Base-by-base conservation (phyloP, 2,888 invertebrate species). In the Cryptocephalus moraei region DNA sequence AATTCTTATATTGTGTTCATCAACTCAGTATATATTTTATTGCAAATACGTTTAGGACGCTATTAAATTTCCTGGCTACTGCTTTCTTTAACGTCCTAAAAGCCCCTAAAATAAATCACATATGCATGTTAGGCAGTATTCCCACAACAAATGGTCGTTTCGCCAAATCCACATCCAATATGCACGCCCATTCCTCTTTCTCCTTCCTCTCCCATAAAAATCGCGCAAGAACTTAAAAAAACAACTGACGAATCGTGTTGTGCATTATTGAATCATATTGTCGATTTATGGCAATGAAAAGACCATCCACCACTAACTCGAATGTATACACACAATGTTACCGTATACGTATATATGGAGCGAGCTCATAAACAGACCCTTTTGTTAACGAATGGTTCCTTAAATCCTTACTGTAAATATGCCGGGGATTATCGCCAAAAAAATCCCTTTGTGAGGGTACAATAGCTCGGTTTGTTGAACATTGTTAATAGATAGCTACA, bases 401-500 rank as follows among this genome's bases (percentile, higher is more conserved):
- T 47, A 53, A 49, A 50, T 53, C 50, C 52, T 46, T 43, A 40
- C 44, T 45, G 50, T 53, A 53, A 53, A 52, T 52, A 52, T 48
- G 44, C 50, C 52, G 45, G 45, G 46, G 47, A 50, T 47, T 53
- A 47, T 11, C 12, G 11, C 12, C 36, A 43, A 53, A 56, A 58
- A 51, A 34, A 55, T 47, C 39, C 56, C 48, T 49, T 59, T 61
- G 61, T 61, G 47, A 38, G 36, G 43, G 13, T 31, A 59, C 54
- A 61, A 61, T 59, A 56, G 55, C 59, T 61, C 62, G 62, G 57
- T 56, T 63, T 60, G 60, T 60, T 56, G 53, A 51, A 60, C 60
- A 60, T 63, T 65, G 61, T 62, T 64, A 62, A 67, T 62, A 66
- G 63, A 66, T 64, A 64, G 56, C 52, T 56, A 53, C 51, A 66